Evolutionary conservation across 2,797 vertebrate species (phyloP).

Genomic region (Myripristis murdjan): DNA sequence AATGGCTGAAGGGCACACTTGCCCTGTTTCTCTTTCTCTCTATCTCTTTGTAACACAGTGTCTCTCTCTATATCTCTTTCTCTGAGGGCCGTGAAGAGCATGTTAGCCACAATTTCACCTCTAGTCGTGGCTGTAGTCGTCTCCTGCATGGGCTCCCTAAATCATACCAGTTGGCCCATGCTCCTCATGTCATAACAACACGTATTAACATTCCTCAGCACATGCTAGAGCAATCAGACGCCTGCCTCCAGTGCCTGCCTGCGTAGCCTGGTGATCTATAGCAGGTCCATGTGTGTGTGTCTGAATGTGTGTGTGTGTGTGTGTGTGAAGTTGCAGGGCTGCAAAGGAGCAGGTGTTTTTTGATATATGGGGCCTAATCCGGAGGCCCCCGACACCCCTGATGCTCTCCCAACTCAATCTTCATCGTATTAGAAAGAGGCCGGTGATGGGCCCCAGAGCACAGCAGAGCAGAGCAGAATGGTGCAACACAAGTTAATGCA

Average conservation of each 20-base stretch:
- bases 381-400: slow-evolving; percentile 25
- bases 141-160: slow-evolving; percentile 30
- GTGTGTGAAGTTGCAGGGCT: slow-evolving; percentile 1
- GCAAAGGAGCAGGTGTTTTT: slow-evolving; percentile 71
- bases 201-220: slow-evolving; percentile 61
- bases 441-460: slow-evolving; percentile 30
- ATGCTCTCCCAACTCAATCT: slow-evolving; percentile 41
- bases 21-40: slow-evolving; percentile 1
- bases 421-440: slow-evolving; percentile 44
- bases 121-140: slow-evolving; percentile 12
- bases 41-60: slow-evolving; percentile 9
- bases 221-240: slow-evolving; percentile 67
- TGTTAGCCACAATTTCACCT: slow-evolving; percentile 51
- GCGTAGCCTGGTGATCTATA: slow-evolving; percentile 48
- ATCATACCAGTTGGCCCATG: slow-evolving; percentile 45
- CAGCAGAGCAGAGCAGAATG: background rate
- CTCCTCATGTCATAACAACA: slow-evolving; percentile 61
- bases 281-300: slow-evolving; percentile 31
- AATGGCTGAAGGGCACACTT: slow-evolving; percentile 2
- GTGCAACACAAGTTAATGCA: slow-evolving; percentile 25
- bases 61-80: slow-evolving; percentile 4
- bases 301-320: slow-evolving; percentile 18
- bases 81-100: slow-evolving; percentile 13
- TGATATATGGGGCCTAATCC: slow-evolving; percentile 65
- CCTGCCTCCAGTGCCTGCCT: slow-evolving; percentile 32